phyloP scores from a whole-genome alignment of 2,888 invertebrate species.

The Drosophila kokeensis region DNA sequence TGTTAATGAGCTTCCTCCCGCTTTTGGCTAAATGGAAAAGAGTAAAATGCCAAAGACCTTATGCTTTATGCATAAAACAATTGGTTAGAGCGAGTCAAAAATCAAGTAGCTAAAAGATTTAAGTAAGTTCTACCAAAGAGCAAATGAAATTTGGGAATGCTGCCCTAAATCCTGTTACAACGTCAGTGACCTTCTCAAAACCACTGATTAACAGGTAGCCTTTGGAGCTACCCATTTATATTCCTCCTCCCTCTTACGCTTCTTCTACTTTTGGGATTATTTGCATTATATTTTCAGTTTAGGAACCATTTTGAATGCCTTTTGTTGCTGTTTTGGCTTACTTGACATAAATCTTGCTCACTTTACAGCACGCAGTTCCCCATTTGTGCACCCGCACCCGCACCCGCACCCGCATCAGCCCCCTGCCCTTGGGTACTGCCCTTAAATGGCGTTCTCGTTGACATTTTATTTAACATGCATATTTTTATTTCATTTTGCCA shows the following conservation, averaged over 20 bases:
- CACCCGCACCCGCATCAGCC: background rate
- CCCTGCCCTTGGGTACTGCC: background rate
- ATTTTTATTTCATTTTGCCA: conserved; percentile 64
- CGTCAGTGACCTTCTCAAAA: conserved; percentile 16
- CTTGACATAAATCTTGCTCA: conserved; percentile 77
- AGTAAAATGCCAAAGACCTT: background rate
- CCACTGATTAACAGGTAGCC: conserved; percentile 29
- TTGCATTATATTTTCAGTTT: conserved; percentile 44
- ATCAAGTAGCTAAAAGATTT: conserved; percentile 5
- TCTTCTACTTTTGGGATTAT: conserved; percentile 17
- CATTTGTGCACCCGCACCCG: background rate
- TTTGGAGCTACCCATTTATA: conserved; percentile 11
- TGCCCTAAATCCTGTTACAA: background rate
- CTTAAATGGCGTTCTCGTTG: conserved; percentile 74
- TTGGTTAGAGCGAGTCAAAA: background rate
- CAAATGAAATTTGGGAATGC: background rate
- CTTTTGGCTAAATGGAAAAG: conserved; percentile 29
- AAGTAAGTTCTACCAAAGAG: background rate
- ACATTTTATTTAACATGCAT: conserved; percentile 74
- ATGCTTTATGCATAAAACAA: conserved; percentile 3
- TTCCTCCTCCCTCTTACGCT: background rate
- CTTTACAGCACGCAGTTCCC: conserved; percentile 55
- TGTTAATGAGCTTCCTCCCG: conserved; percentile 36
- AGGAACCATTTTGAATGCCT: conserved; percentile 57
- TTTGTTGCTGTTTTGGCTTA: conserved; percentile 67